These are phyloP conservation scores for Chrysopilus asiliformis DNA, from an alignment of 2,888 invertebrate species.

Conservation along the genomic window DNA sequence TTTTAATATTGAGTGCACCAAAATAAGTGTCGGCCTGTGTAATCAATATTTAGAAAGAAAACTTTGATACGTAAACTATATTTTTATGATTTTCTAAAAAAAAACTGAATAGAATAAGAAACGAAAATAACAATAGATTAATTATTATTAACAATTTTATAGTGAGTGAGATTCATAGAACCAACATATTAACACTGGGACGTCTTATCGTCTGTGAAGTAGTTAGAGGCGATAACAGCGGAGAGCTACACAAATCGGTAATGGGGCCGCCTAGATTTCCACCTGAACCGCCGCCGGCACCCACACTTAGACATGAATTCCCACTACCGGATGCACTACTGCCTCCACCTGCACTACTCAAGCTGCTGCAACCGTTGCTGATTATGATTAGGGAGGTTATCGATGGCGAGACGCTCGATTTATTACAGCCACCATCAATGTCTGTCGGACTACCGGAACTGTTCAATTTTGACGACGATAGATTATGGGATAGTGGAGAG, in stretches of 20 bases:
- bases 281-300: slow-evolving; percentile 5
- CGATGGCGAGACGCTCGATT: slow-evolving; percentile 34
- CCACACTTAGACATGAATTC: no score
- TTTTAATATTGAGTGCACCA: no score
- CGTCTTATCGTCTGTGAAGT: slow-evolving; percentile 33
- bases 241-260: slow-evolving; percentile 16
- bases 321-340: slow-evolving; percentile 4
- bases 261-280: neutral
- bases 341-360: slow-evolving; percentile 4
- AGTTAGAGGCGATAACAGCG: slow-evolving; percentile 33
- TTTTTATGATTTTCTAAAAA: no score
- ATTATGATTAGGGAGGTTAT: slow-evolving; percentile 24
- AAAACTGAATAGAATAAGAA: no score
- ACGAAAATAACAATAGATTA: neutral
- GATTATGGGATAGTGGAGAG: slow-evolving; percentile 5
- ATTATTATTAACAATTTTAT: no score
- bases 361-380: slow-evolving; percentile 13
- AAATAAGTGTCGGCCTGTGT: no score
- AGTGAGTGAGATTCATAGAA: slow-evolving; percentile 16
- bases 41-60: no score
- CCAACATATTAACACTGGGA: slow-evolving; percentile 37
- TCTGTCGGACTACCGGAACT: slow-evolving; percentile 29
- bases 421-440: slow-evolving; percentile 26
- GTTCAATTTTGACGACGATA: slow-evolving; percentile 5
- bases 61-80: no score